Evolutionary conservation across 2,797 vertebrate genomes (phyloP).

Genomic region (Scarus forsteni): DNA sequence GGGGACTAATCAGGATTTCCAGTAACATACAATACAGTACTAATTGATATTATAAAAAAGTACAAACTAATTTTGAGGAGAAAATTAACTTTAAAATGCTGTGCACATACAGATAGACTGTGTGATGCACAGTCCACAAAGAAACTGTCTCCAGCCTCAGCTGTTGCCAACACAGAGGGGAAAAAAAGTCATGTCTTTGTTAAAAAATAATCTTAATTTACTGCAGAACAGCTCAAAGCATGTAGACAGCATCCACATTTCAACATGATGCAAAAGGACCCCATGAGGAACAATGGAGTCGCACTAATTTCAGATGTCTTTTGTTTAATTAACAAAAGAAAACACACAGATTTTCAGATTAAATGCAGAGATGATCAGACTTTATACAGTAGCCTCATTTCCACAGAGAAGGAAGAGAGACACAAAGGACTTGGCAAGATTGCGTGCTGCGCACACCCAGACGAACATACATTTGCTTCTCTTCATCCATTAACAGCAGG

Average conservation of each 20-base stretch:
- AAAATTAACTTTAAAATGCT: too few relatives aligned
- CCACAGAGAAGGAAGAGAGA: conserved; percentile 32
- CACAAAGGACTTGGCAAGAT: conserved; percentile 73
- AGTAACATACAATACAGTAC: too few relatives aligned
- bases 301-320: neutral
- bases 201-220: conserved; percentile 1
- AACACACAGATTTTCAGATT: conserved; percentile 2
- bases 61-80: too few relatives aligned
- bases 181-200: conserved; percentile 5
- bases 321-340: conserved; percentile 28
- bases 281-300: neutral
- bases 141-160: too few relatives aligned
- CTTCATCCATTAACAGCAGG: conserved; percentile 77
- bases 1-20: too few relatives aligned
- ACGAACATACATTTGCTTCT: conserved; percentile 63
- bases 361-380: conserved; percentile 39
- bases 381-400: conserved; percentile 37
- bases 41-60: too few relatives aligned
- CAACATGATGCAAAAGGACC: neutral
- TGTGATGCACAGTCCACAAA: too few relatives aligned
- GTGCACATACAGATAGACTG: too few relatives aligned
- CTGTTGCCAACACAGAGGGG: neutral
- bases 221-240: neutral
- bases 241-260: neutral
- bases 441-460: conserved; percentile 58